phyloP scores from a whole-genome alignment of 2,797 vertebrate species.

The Eulemur coronatus region DNA sequence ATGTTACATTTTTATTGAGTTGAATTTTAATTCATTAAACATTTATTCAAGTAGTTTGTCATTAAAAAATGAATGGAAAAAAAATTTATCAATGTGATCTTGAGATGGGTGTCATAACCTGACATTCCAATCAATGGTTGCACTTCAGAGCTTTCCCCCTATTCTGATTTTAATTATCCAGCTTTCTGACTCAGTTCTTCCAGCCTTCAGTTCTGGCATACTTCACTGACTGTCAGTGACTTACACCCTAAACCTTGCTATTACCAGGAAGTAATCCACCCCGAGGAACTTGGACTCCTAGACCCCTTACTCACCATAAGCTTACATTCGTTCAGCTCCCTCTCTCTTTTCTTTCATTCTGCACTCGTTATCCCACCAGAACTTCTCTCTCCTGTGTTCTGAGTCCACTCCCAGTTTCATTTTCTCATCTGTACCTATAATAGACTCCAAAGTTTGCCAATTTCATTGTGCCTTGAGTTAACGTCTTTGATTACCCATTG shows the following conservation, averaged over 20 bases:
- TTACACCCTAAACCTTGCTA: not conserved
- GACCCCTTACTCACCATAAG: too few relatives aligned
- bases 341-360: not conserved
- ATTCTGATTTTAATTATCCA: not conserved
- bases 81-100: not conserved
- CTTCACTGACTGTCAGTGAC: too few relatives aligned
- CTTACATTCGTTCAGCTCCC: not conserved
- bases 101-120: not conserved
- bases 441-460: not conserved
- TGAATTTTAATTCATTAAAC: not conserved
- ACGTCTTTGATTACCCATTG: not conserved
- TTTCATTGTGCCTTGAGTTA: not conserved
- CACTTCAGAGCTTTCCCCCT: accelerated
- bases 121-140: not conserved
- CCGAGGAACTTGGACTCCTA: not conserved
- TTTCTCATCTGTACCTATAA: not conserved
- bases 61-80: not conserved
- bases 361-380: too few relatives aligned
- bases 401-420: not conserved
- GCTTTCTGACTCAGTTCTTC: not conserved
- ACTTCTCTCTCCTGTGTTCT: not conserved
- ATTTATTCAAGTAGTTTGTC: not conserved
- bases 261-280: not conserved
- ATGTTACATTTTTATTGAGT: not conserved
- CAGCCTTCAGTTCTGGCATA: not conserved